phyloP scores from a whole-genome alignment of 2,888 invertebrate genomes.

The Drosophila ochracea region DNA sequence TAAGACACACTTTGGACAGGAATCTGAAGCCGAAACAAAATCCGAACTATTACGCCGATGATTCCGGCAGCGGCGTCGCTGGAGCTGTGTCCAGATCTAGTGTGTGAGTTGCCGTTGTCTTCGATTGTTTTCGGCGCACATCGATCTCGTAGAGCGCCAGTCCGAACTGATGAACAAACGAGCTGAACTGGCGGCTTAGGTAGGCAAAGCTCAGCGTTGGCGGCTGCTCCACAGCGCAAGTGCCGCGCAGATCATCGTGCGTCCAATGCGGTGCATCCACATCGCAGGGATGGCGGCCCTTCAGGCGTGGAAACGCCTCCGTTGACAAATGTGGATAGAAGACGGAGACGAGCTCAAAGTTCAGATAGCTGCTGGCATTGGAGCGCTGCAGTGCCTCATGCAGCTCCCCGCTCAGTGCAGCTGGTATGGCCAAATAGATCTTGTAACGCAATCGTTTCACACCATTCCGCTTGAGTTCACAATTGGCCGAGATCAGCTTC shows the following conservation, averaged over 20 bases:
- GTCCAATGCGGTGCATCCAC: conserved; percentile 81
- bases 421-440: conserved; percentile 90
- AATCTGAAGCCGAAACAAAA: neutral
- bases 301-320: conserved; percentile 89
- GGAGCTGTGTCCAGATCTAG: conserved; percentile 29
- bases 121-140: conserved; percentile 62
- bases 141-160: conserved; percentile 86
- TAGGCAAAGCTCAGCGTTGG: conserved; percentile 73
- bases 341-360: conserved; percentile 86
- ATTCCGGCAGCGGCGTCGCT: conserved; percentile 40
- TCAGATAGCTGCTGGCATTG: conserved; percentile 84
- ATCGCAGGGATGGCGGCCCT: conserved; percentile 84
- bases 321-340: conserved; percentile 92
- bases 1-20: conserved; percentile 64
- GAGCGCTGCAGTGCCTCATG: conserved; percentile 57
- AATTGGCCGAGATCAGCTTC: conserved; percentile 87
- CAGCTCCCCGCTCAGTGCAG: conserved; percentile 88
- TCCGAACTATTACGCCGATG: conserved; percentile 38
- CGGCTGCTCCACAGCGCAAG: conserved; percentile 73
- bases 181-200: conserved; percentile 82
- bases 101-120: conserved; percentile 8
- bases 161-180: conserved; percentile 86
- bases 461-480: conserved; percentile 87
- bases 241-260: conserved; percentile 79
- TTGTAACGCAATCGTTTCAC: conserved; percentile 87